Conservation (phyloP, 1,140 invertebrate species). For the Heliconius congener region DNA sequence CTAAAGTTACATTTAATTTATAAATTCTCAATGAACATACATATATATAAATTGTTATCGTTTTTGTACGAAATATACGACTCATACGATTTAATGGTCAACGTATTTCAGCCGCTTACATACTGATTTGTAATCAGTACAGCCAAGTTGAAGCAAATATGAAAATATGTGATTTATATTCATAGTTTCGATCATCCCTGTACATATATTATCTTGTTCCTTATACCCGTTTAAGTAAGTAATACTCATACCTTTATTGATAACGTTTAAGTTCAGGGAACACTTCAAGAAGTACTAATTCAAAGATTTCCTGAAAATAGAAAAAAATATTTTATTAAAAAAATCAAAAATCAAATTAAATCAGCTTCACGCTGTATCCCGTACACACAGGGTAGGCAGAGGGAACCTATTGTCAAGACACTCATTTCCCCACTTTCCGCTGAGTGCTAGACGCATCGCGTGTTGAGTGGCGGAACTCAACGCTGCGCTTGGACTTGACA, state of each 20-base stretch:
- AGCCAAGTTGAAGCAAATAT: conserved; percentile 10
- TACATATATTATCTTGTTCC: conserved; percentile 30
- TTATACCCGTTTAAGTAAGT: conserved; percentile 18
- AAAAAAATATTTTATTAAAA: conserved; percentile 47
- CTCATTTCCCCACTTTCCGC: too few species aligned
- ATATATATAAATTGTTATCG: not conserved
- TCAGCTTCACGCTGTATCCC: too few species aligned
- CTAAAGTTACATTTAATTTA: not conserved
- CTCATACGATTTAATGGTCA: conserved; percentile 7
- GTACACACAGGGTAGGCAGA: too few species aligned
- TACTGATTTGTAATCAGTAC: conserved; percentile 1
- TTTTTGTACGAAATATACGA: not conserved
- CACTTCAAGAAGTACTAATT: conserved; percentile 87
- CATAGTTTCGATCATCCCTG: conserved; percentile 32
- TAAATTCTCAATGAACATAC: conserved; percentile 1
- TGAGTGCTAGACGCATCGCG: too few species aligned
- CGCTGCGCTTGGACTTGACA: too few species aligned
- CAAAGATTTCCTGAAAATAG: conserved; percentile 87
- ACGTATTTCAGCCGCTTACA: conserved; percentile 1
- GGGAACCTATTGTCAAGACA: too few species aligned
- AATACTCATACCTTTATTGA: conserved; percentile 44
- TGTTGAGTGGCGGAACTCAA: too few species aligned
- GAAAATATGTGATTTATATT: conserved; percentile 10
- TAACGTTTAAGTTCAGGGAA: conserved; percentile 87
- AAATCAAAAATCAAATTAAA: too few species aligned